Evolutionary conservation across 2,113 vertebrate species (phyloP).

Genomic region (Microcebus murinus): DNA sequence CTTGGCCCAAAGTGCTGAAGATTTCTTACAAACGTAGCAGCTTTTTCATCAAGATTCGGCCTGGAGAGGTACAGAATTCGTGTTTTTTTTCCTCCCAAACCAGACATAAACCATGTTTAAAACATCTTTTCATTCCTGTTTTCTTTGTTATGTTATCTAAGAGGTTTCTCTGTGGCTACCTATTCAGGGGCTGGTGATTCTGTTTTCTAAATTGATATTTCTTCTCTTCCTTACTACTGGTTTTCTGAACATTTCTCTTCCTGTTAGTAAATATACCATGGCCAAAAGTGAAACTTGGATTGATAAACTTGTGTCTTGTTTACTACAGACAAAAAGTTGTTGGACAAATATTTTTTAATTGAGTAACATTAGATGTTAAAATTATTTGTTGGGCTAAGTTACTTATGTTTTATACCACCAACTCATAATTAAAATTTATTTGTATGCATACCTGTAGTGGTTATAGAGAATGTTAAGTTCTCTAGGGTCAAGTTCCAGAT

Average conservation of each 20-base stretch:
- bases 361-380: slow-evolving; percentile 33
- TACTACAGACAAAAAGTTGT: slow-evolving; percentile 13
- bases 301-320: slow-evolving; percentile 46
- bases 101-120: neutral
- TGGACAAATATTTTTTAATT: slow-evolving; percentile 36
- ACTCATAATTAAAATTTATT: slow-evolving; percentile 44
- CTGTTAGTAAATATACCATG: neutral
- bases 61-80: slow-evolving; percentile 90
- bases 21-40: slow-evolving; percentile 99
- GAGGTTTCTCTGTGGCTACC: neutral
- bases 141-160: neutral
- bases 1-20: slow-evolving; percentile 99
- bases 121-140: neutral
- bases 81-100: neutral
- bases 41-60: slow-evolving; percentile 98
- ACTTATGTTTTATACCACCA: neutral
- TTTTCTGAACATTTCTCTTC: slow-evolving; percentile 43
- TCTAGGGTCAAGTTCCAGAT: neutral
- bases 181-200: neutral
- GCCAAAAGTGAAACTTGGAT: slow-evolving; percentile 32
- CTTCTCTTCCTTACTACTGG: neutral
- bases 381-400: neutral
- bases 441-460: neutral
- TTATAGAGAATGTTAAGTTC: neutral
- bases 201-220: slow-evolving; percentile 7